A percentile compares a stretch with the other conserved stretches of the same genome.
Conservation (phyloP, 2,888 invertebrate species). For the Eilema depressum region DNA sequence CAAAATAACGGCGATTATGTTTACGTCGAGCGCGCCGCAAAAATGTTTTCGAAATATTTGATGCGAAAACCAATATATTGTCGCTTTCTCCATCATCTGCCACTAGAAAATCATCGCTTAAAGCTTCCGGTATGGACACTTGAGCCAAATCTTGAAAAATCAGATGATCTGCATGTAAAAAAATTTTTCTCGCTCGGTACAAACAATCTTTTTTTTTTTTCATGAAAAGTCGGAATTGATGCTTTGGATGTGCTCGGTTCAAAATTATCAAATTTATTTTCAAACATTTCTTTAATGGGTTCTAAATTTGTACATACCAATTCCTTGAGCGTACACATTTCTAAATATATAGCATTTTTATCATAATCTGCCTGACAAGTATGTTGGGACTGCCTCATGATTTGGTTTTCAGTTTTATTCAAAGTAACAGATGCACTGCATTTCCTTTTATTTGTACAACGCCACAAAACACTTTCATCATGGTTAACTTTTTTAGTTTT, state of each 20-base stretch:
- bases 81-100: slow-evolving; percentile 22
- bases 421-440: slow-evolving; percentile 1
- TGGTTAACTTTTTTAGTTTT: too few relatives aligned
- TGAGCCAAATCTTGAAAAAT: slow-evolving; percentile 25
- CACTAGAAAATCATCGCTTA: slow-evolving; percentile 8
- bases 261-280: background rate
- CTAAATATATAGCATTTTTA: slow-evolving; percentile 5
- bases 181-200: background rate
- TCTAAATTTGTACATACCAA: slow-evolving; percentile 8
- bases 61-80: slow-evolving; percentile 12
- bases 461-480: too few relatives aligned
- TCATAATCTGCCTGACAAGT: slow-evolving; percentile 1
- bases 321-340: background rate
- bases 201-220: slow-evolving; percentile 17
- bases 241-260: too few relatives aligned
- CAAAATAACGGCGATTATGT: too few relatives aligned
- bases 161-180: slow-evolving; percentile 15
- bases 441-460: background rate
- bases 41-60: too few relatives aligned
- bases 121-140: background rate
- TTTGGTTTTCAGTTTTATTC: slow-evolving; percentile 4
- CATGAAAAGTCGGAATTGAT: slow-evolving; percentile 14
- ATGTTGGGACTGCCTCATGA: slow-evolving; percentile 5
- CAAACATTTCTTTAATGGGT: background rate
- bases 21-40: too few relatives aligned